Conservation (phyloP, 2,113 vertebrate species). For the Marmota flaviventris region DNA sequence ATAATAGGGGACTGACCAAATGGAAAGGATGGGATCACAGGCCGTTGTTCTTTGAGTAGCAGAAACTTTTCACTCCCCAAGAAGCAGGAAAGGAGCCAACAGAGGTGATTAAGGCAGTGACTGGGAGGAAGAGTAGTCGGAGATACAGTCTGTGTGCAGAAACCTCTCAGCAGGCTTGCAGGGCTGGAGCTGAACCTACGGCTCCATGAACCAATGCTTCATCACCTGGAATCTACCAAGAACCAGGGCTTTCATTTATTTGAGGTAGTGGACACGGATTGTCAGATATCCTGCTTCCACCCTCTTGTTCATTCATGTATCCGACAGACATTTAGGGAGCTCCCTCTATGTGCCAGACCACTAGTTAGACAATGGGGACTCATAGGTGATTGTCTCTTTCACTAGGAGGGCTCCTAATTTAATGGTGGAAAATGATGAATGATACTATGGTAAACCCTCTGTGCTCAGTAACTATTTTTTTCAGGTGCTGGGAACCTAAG, state of each 20-base stretch:
- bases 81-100: conserved; percentile 71
- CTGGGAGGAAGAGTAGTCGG: conserved; percentile 52
- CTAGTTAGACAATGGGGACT: neutral
- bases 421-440: neutral
- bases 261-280: neutral
- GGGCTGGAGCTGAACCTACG: neutral
- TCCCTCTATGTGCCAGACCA: neutral
- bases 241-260: conserved; percentile 36
- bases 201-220: conserved; percentile 52
- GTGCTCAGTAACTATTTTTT: neutral
- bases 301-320: neutral
- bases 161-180: conserved; percentile 17
- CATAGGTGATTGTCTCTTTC: neutral
- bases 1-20: conserved; percentile 59
- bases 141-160: conserved; percentile 4
- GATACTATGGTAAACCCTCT: neutral
- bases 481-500: neutral
- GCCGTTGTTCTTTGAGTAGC: conserved; percentile 55
- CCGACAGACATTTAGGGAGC: neutral
- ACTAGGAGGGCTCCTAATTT: neutral
- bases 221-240: conserved; percentile 33
- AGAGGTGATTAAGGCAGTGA: conserved; percentile 75
- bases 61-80: conserved; percentile 75
- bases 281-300: neutral
- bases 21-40: conserved; percentile 74